Evolutionary conservation across 2,797 vertebrate genomes (phyloP).

Genomic region (Molossus molossus): DNA sequence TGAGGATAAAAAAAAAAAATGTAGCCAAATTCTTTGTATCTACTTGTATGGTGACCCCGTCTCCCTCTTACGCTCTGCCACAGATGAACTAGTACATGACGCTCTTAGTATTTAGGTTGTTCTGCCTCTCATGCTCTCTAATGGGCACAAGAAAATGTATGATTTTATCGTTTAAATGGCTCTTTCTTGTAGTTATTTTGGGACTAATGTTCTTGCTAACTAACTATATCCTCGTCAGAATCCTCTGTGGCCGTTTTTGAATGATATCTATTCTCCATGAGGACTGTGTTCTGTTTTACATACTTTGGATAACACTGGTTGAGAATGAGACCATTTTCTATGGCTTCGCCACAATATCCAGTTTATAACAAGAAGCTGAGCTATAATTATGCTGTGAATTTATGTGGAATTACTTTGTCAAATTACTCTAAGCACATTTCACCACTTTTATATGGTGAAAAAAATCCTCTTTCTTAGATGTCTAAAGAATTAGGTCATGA

Average conservation of each 20-base stretch:
- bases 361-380: slow-evolving; percentile 54
- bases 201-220: background rate
- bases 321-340: slow-evolving; percentile 67
- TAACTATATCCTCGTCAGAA: background rate
- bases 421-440: slow-evolving; percentile 56
- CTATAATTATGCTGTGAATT: slow-evolving; percentile 50
- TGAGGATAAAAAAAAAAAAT: too few relatives aligned
- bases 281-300: slow-evolving; percentile 7
- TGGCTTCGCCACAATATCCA: slow-evolving; percentile 35
- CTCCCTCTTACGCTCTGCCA: background rate
- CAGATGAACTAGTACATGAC: background rate
- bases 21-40: background rate
- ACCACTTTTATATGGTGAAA: slow-evolving; percentile 16
- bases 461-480: background rate
- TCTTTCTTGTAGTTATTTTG: background rate
- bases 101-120: background rate
- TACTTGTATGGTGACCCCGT: background rate
- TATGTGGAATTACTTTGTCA: slow-evolving; percentile 65
- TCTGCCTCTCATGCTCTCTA: background rate
- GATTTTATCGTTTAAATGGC: background rate
- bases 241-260: slow-evolving; percentile 39
- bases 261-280: background rate
- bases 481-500: slow-evolving; percentile 48
- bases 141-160: background rate
- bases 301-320: background rate